Evolutionary conservation across 2,888 invertebrate species (phyloP), one percentile per base, ranked within the genome.

Genomic region (Tanypteryx hageni): DNA sequence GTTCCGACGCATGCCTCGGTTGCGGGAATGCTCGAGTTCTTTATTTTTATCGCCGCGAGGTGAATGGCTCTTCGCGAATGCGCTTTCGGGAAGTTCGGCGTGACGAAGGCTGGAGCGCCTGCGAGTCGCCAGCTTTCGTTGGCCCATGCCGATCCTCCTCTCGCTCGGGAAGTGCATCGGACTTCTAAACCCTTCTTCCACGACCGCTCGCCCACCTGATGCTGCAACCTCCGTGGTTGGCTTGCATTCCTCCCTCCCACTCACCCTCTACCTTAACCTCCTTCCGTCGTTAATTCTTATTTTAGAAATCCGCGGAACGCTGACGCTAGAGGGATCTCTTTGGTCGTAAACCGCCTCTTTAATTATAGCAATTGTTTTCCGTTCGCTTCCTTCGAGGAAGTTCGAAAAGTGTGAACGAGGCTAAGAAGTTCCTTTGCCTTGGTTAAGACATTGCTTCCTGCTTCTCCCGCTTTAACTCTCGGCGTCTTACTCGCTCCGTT

Each of bases 141-240:
- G 44, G 44, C 44, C 44, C 5, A n/a, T n/a, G n/a, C 44, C 44
- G 76, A 76, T 27, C 76, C 27, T 27, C 27, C 22, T 76, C 68
- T 68, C n/a, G 68, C 22, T 68, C 76, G 27, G 76, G 76, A 76
- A 76, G 27, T 76, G 76, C 76, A 76, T 76, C 27, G 76, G 4
- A 22, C 22, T 76, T n/a, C n/a, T n/a, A n/a, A n/a, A n/a, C n/a
- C 76, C 76, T 27, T 44, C 44, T 44, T 76, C 22, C 76, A 9
- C 76, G 27, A 22, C 76, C 76, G 14, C 76, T 27, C 76, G 76
- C 76, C 76, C 76, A 76, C 76, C 76, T 76, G 76, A 76, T 76
- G 76, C 76, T 76, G 76, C 27, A 13, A 27, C 68, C 22, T 16
- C 44, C 44, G 44, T 44, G 44, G n/a, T n/a, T n/a, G n/a, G 44